phyloP scores from a whole-genome alignment of 2,113 vertebrate genomes.

The Peucedramus taeniatus region DNA sequence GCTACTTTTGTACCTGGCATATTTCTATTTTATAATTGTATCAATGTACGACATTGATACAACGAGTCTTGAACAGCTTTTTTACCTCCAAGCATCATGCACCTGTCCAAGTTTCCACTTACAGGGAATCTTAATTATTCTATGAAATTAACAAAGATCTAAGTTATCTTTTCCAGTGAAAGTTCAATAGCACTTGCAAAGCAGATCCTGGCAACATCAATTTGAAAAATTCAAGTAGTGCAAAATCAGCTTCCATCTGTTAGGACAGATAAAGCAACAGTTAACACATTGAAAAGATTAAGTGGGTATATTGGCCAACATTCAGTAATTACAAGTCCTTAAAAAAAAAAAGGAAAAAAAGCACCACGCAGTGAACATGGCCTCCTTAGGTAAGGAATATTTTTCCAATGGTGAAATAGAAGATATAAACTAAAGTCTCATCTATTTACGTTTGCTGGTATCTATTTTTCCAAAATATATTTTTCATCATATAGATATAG shows the following conservation, averaged over 20 bases:
- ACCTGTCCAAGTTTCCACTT: background rate
- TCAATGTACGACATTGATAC: background rate
- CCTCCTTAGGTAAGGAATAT: background rate
- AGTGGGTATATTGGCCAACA: slow-evolving; percentile 10
- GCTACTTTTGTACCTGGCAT: background rate
- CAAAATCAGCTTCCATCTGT: slow-evolving; percentile 57
- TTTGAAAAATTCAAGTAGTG: slow-evolving; percentile 56
- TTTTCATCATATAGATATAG: background rate
- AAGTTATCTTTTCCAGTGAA: slow-evolving; percentile 29
- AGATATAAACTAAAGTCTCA: background rate
- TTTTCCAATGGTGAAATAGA: background rate
- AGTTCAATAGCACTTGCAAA: slow-evolving; percentile 47
- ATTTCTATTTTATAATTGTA: slow-evolving; percentile 14
- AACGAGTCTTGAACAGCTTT: slow-evolving; percentile 27
- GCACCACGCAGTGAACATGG: background rate
- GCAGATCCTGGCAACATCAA: slow-evolving; percentile 27
- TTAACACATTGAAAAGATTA: slow-evolving; percentile 25
- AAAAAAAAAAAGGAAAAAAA: background rate
- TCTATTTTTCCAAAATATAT: background rate
- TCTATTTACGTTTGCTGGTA: background rate
- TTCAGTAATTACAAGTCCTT: slow-evolving; percentile 19
- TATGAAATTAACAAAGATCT: slow-evolving; percentile 5
- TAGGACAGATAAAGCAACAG: slow-evolving; percentile 24
- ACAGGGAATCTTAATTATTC: slow-evolving; percentile 27
- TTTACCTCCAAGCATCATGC: background rate